A percentile compares a stretch with the other conserved stretches of the same genome.
Evolutionary conservation across 2,797 vertebrate genomes (phyloP).

Genomic region (Karalla daura): DNA sequence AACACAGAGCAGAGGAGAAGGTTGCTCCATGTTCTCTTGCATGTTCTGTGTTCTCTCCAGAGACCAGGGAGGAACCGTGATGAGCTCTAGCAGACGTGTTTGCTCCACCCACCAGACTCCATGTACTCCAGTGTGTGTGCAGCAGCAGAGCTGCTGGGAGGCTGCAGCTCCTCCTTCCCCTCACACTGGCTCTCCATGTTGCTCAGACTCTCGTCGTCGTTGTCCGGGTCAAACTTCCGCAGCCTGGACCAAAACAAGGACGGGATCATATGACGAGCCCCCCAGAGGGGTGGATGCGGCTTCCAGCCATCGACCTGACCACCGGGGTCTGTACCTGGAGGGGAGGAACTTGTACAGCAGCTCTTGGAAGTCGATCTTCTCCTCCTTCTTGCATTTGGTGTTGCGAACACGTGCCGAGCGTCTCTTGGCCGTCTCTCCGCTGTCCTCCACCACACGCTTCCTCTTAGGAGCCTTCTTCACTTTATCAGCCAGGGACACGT

Average conservation of each 20-base stretch:
- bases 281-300: no score
- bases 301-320: no score
- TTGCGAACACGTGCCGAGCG: constrained; percentile 97
- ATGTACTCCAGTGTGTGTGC: constrained; percentile 89
- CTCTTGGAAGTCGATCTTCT: constrained; percentile 98
- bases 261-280: no score
- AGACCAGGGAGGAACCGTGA: no score
- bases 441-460: constrained; percentile 91
- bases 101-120: constrained; percentile 87
- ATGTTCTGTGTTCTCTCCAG: no score
- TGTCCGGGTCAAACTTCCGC: constrained; percentile 93
- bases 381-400: constrained; percentile 98
- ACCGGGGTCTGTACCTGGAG: constrained; percentile 89
- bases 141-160: constrained; percentile 82
- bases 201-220: constrained; percentile 93
- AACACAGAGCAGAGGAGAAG: background rate
- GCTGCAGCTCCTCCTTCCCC: constrained; percentile 85
- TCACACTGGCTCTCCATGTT: constrained; percentile 90
- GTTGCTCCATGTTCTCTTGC: background rate
- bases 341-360: constrained; percentile 96
- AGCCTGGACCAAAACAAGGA: constrained; percentile 79
- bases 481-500: constrained; percentile 88
- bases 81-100: no score
- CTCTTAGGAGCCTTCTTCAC: constrained; percentile 93
- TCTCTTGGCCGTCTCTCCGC: constrained; percentile 93